Evolutionary conservation across 1,140 invertebrate species (phyloP).

Genomic region (Myzus persicae): DNA sequence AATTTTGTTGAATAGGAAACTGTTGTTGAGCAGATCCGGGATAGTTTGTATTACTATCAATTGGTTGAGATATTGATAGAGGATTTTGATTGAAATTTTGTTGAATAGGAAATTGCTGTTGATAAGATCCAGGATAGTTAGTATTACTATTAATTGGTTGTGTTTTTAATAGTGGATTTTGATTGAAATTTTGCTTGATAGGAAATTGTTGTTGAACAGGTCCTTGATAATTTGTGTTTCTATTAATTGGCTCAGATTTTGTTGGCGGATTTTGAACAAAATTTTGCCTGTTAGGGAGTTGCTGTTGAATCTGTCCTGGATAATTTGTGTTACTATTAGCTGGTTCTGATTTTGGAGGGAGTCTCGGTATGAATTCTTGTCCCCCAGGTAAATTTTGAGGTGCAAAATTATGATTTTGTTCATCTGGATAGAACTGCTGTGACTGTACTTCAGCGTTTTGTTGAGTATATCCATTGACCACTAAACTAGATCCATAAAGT

Average conservation of each 20-base stretch:
- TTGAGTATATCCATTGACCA: neutral
- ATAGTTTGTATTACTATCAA: neutral
- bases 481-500: slow-evolving; percentile 25
- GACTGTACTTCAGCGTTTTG: neutral
- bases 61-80: neutral
- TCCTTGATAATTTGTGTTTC: neutral
- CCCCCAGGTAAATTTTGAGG: neutral
- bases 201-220: neutral
- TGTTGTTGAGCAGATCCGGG: neutral
- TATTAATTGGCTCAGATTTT: neutral
- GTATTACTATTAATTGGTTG: neutral
- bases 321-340: slow-evolving; percentile 1
- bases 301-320: neutral
- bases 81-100: too few species aligned
- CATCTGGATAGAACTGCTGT: neutral
- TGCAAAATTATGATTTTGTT: slow-evolving; percentile 17
- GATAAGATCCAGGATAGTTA: neutral
- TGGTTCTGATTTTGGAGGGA: neutral
- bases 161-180: neutral
- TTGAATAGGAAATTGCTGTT: neutral
- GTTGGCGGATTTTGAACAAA: neutral
- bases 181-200: too few species aligned
- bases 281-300: neutral
- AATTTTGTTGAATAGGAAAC: neutral
- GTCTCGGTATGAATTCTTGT: neutral